Base-by-base conservation (phyloP, 2,888 invertebrate species). In the Gortyna flavago region DNA sequence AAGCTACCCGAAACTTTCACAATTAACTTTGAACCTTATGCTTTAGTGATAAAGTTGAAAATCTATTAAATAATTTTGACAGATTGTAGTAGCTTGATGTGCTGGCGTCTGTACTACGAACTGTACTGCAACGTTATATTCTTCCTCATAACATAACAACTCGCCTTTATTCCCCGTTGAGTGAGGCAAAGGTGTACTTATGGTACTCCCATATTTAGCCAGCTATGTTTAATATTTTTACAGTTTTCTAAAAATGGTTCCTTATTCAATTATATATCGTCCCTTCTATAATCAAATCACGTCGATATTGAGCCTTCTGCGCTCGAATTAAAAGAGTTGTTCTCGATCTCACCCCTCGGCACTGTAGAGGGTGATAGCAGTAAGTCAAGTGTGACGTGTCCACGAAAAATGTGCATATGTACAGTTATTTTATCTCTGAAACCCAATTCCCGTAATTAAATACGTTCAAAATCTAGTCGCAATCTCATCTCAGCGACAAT, bases 241-340 rank as follows among this genome's bases (percentile, higher is more conserved):
- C 21, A 21, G 25, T 54, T 67, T 41, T 32, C 32, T 0, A 32
- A 41, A 67, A 76, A 64, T 79, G 51, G 79, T 76, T 75, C 70
- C 11, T 8, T 85, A 35, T 62, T n/a, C 86, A 86, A 91, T 91
- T 86, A 81, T 86, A 81, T n/a, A 13, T 82, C 86, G 69, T 87
- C 91, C 91, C 11, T 54, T 54, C 62, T 69, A 66, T 93, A 95
- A 95, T 94, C 89, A 93, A 94, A 94, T 95, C 91, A 93, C 85
- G 80, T 66, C 90, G 85, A 91, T 91, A 93, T 93, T 89, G 92
- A 88, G 88, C 91, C 93, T 89, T 92, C 92, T 92, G 92, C 87
- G 89, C 89, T 48, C 85, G 88, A 94, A 95, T 94, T 93, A 95
- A 94, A 95, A 95, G 95, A 94, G 94, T 94, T 94, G 91, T 92